Conservation (phyloP, 2,888 invertebrate species). For the Troides helena region DNA sequence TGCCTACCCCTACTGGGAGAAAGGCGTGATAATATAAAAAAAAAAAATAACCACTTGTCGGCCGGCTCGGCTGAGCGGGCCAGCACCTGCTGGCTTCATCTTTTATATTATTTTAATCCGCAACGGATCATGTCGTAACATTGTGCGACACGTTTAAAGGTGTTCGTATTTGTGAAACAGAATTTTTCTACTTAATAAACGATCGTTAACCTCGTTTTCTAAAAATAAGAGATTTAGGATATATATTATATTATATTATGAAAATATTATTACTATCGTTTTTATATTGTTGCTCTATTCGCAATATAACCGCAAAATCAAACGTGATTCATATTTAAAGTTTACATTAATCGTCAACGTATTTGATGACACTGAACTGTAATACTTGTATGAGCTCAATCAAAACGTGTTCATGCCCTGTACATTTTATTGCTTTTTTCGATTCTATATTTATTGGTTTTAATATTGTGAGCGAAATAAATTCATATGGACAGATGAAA, state of each 20-base stretch:
- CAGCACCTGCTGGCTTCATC: conserved; percentile 34
- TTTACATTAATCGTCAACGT: too few relatives aligned
- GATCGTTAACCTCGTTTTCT: not conserved
- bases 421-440: not conserved
- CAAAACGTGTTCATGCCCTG: too few relatives aligned
- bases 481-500: not conserved
- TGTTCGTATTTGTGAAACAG: conserved; percentile 22
- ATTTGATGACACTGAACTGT: too few relatives aligned
- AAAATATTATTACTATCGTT: not conserved
- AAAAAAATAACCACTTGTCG: not conserved
- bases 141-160: conserved; percentile 48
- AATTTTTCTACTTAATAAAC: conserved; percentile 25
- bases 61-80: conserved; percentile 24
- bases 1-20: too few relatives aligned
- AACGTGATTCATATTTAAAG: too few relatives aligned
- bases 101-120: conserved; percentile 69
- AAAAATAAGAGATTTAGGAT: not conserved
- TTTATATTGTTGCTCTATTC: not conserved
- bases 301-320: too few relatives aligned
- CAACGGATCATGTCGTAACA: conserved; percentile 62
- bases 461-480: not conserved
- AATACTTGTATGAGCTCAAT: too few relatives aligned
- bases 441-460: not conserved
- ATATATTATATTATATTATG: too few relatives aligned
- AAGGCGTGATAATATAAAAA: too few relatives aligned